Evolutionary conservation across 2,797 vertebrate genomes (phyloP).

Genomic region (Microhierax caerulescens): DNA sequence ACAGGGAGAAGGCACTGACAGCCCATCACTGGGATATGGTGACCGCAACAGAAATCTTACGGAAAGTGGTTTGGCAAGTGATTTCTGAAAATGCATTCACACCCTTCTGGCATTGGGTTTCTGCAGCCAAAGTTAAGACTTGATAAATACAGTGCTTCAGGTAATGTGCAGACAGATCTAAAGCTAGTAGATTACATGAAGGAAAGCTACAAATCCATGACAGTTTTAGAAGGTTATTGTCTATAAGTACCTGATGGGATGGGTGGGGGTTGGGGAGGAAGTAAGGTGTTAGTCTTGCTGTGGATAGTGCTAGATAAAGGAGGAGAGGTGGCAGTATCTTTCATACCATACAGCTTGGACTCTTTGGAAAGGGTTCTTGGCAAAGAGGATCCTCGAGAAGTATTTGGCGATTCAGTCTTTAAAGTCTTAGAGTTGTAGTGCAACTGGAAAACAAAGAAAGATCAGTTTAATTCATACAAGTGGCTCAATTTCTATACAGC

Average conservation of each 20-base stretch:
- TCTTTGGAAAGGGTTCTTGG: slow-evolving; percentile 98
- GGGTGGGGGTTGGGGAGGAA: slow-evolving; percentile 95
- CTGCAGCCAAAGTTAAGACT: background rate
- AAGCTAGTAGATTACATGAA: slow-evolving; percentile 25
- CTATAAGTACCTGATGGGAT: slow-evolving; percentile 90
- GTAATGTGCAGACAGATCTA: background rate
- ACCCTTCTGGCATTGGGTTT: background rate
- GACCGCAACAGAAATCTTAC: background rate
- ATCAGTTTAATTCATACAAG: background rate
- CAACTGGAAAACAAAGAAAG: slow-evolving; percentile 77
- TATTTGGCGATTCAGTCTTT: slow-evolving; percentile 94
- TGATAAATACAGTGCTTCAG: background rate
- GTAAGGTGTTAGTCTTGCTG: slow-evolving; percentile 94
- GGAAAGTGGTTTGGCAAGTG: background rate
- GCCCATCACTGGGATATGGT: background rate
- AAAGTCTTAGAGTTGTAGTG: slow-evolving; percentile 99
- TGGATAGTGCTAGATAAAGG: slow-evolving; percentile 84
- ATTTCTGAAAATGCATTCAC: background rate
- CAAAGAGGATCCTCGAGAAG: slow-evolving; percentile 94
- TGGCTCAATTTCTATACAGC: background rate
- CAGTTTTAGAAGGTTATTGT: slow-evolving; percentile 28
- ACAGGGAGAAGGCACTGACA: background rate
- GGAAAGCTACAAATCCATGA: background rate
- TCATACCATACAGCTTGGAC: slow-evolving; percentile 99
- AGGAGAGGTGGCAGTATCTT: slow-evolving; percentile 85